These are phyloP conservation scores for Bruchidius siliquastri DNA, from an alignment of 2,888 invertebrate genomes.

Conservation along the genomic window DNA sequence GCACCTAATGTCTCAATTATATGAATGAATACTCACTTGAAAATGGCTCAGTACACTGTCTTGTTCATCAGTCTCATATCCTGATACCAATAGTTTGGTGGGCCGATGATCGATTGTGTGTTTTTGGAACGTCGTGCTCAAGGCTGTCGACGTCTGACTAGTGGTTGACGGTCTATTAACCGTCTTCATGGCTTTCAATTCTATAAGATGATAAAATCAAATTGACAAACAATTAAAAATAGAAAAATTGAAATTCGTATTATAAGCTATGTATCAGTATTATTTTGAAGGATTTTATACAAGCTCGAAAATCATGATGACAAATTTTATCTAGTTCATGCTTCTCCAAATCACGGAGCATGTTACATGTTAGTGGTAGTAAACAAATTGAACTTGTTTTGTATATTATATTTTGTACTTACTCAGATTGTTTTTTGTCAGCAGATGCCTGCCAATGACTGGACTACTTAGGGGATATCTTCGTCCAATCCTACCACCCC, in stretches of 20 bases:
- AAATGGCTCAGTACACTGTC: conserved; percentile 78
- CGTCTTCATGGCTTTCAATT: conserved; percentile 25
- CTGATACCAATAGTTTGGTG: conserved; percentile 78
- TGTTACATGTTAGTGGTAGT: too few relatives aligned
- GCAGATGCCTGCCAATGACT: conserved; percentile 32
- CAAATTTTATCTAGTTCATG: too few relatives aligned
- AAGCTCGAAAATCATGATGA: too few relatives aligned
- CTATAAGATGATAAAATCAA: conserved; percentile 16
- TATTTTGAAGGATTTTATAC: too few relatives aligned
- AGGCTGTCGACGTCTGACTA: conserved; percentile 10
- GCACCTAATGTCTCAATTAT: background rate
- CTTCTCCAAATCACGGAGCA: too few relatives aligned
- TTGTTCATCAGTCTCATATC: conserved; percentile 80
- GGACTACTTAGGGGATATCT: conserved; percentile 31
- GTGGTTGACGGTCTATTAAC: conserved; percentile 24
- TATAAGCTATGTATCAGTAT: too few relatives aligned
- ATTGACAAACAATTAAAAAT: too few relatives aligned
- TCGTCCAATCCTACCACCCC: conserved; percentile 43
- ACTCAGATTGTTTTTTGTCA: conserved; percentile 43
- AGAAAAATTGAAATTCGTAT: too few relatives aligned
- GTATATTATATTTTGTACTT: conserved; percentile 15
- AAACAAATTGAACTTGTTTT: too few relatives aligned
- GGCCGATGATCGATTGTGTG: conserved; percentile 79
- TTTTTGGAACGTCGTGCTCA: conserved; percentile 40
- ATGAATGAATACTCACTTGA: conserved; percentile 56